These are phyloP conservation scores for Rhinogobius similis DNA, from an alignment of 2,113 vertebrate species.

Conservation along the genomic window DNA sequence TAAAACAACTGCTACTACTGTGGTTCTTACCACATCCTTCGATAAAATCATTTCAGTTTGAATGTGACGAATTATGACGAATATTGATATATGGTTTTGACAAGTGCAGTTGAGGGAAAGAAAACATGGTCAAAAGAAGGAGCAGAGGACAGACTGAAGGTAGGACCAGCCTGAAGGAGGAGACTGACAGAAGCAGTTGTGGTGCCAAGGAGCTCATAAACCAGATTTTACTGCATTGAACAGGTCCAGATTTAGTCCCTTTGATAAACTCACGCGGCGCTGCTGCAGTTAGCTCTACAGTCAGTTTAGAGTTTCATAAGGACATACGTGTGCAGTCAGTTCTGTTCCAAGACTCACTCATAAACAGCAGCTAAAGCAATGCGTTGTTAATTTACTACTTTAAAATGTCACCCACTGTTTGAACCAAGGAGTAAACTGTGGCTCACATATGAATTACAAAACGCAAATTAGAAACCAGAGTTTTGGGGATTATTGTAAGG, in stretches of 20 bases:
- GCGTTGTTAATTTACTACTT: background rate
- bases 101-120: background rate
- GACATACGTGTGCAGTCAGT: background rate
- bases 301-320: background rate
- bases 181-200: background rate
- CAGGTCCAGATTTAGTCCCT: background rate
- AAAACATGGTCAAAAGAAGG: background rate
- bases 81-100: too few species aligned
- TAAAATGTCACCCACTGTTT: background rate
- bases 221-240: background rate
- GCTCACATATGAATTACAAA: too few species aligned
- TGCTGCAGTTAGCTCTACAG: background rate
- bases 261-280: background rate
- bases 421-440: background rate
- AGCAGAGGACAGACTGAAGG: background rate
- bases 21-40: background rate
- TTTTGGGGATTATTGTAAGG: too few species aligned
- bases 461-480: too few species aligned
- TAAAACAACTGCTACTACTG: background rate
- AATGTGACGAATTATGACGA: too few species aligned
- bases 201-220: background rate
- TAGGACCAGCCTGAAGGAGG: background rate
- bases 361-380: background rate
- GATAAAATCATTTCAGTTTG: background rate
- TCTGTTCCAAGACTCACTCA: background rate